Evolutionary conservation across 2,113 vertebrate species (phyloP), one percentile per base, ranked within the genome.

Genomic region (Phaethon lepturus): DNA sequence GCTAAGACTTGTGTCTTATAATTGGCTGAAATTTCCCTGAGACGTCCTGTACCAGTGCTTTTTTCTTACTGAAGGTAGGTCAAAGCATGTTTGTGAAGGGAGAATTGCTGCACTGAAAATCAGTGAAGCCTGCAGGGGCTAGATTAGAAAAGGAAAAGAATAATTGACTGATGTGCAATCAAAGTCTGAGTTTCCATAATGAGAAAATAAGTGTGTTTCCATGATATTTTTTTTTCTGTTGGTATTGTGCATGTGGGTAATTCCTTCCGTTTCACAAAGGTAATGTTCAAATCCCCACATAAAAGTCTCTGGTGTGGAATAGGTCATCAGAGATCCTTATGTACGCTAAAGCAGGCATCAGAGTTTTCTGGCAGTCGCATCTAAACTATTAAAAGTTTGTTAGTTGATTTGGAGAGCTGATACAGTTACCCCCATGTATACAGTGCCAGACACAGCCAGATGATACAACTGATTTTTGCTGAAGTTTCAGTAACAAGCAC

Each of bases 271-370:
- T 79, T 56, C 28, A 60, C 59, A 59, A 55, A 44, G n/a, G 52
- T 47, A 33, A 79, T 11, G 22, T 75, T 80, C 63, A 64, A 29
- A 64, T 59, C n/a, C 44, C 50, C 40, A 24, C 25, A 10, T n/a
- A 73, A 88, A 69, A 74, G 55, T 8, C 62, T 25, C 6, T 53
- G 45, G 50, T 29, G 50, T 53, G 45, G 25, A 80, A 35, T 7
- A 79, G 17, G 38, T 52, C 67, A 33, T n/a, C 60, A 63, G 60
- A 60, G 40, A 49, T 31, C 17, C 52, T 90, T 38, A 13, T 6
- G 19, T 44, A 17, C 3, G 2, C 24, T 81, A n/a, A n/a, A 35
- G 69, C 0, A 0, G 25, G 7, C 33, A 44, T 71, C 25, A 13
- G 25, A 12, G 71, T 72, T 56, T 76, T 82, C 29, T 78, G 64